Conservation (phyloP, 2,797 vertebrate species). For the Todus mexicanus region DNA sequence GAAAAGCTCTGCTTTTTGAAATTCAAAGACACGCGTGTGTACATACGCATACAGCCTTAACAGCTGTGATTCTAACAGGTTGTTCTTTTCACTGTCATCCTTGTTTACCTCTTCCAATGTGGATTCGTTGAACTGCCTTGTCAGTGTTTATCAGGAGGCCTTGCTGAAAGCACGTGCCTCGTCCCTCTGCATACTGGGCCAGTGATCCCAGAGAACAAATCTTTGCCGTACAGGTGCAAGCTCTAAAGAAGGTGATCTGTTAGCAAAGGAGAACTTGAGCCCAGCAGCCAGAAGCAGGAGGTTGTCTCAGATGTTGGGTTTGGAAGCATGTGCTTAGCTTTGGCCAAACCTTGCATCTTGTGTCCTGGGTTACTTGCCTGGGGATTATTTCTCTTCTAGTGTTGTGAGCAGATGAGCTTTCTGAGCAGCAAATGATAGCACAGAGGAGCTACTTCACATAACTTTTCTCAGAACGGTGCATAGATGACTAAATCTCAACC, state of each 20-base stretch:
- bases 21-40: background rate
- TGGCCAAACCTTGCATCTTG: background rate
- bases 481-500: background rate
- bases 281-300: background rate
- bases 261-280: background rate
- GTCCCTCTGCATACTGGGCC: background rate
- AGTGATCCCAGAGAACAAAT: background rate
- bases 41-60: background rate
- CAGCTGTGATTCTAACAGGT: background rate
- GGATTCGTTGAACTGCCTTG: background rate
- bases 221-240: background rate
- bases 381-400: background rate
- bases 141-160: background rate
- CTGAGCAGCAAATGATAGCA: background rate
- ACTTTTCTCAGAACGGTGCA: background rate
- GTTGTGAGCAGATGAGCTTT: background rate
- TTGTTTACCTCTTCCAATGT: background rate
- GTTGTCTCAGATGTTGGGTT: background rate
- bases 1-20: background rate
- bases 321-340: background rate
- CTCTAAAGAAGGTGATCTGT: background rate
- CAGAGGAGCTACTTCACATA: background rate
- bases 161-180: background rate
- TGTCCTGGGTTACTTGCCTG: background rate
- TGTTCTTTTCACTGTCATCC: background rate